A percentile compares a stretch with the other conserved stretches of the same genome.
These are phyloP conservation scores for Chloropsis cyanopogon DNA, from an alignment of 2,113 vertebrate genomes.

Conservation along the genomic window DNA sequence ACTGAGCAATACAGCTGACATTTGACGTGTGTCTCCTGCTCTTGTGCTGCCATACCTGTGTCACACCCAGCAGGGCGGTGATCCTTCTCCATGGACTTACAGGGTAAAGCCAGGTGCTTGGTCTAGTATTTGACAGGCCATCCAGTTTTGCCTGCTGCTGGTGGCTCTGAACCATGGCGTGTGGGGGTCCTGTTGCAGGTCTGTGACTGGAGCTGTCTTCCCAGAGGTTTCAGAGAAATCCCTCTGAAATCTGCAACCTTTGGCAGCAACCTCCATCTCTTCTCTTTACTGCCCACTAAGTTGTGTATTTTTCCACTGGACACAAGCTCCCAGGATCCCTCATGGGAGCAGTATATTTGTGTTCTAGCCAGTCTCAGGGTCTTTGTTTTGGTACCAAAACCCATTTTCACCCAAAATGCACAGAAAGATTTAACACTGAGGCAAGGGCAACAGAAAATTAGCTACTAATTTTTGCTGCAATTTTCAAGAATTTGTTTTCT, in stretches of 20 bases:
- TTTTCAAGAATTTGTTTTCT: conserved; percentile 15
- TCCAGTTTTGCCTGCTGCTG: background rate
- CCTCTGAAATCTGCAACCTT: background rate
- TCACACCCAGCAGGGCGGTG: background rate
- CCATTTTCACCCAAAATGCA: background rate
- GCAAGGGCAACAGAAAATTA: background rate
- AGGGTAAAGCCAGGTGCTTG: background rate
- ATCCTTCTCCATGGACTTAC: background rate
- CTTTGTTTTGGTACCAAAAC: background rate
- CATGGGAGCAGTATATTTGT: background rate
- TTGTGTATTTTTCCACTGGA: background rate
- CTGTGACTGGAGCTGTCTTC: background rate
- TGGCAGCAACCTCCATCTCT: background rate
- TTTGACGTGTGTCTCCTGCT: rapidly evolving
- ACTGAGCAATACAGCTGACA: background rate
- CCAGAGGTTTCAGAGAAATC: background rate
- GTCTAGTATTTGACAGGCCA: background rate
- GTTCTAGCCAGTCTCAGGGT: background rate
- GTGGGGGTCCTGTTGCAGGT: background rate
- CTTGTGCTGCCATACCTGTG: rapidly evolving
- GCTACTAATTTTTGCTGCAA: conserved; percentile 19
- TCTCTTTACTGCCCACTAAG: background rate
- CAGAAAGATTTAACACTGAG: background rate
- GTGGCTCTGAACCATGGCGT: rapidly evolving
- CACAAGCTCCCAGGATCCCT: background rate